These are phyloP conservation scores for Urocolius indicus DNA, from an alignment of 2,113 vertebrate genomes.

Conservation along the genomic window DNA sequence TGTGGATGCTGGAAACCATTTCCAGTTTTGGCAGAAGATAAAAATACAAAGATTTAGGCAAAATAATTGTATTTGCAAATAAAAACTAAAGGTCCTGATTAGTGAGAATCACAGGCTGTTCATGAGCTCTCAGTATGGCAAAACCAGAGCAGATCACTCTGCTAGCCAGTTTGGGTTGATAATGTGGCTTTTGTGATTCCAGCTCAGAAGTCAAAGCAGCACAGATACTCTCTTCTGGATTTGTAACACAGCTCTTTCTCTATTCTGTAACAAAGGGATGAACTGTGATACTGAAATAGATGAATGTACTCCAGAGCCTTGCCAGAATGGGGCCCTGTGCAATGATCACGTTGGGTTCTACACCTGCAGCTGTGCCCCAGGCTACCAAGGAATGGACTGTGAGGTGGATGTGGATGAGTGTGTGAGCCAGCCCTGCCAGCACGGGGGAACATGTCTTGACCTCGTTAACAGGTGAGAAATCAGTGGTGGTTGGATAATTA, in stretches of 20 bases:
- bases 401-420: slow-evolving; percentile 91
- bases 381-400: slow-evolving; percentile 85
- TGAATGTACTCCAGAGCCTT: slow-evolving; percentile 87
- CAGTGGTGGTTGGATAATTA: accelerated
- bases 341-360: slow-evolving; percentile 85
- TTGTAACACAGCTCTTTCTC: neutral
- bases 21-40: neutral
- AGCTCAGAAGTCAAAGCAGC: neutral
- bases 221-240: neutral
- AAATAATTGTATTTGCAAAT: neutral
- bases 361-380: slow-evolving; percentile 84
- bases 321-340: slow-evolving; percentile 89
- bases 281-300: slow-evolving; percentile 92
- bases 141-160: neutral
- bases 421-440: slow-evolving; percentile 84
- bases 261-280: slow-evolving; percentile 76
- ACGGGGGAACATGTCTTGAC: slow-evolving; percentile 83
- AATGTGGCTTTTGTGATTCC: neutral
- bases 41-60: neutral
- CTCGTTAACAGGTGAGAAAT: slow-evolving; percentile 84
- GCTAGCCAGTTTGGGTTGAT: neutral
- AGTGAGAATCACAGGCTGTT: neutral
- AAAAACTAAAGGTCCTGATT: neutral
- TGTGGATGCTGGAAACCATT: neutral
- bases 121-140: neutral